These are phyloP conservation scores for Hymenochirus boettgeri DNA, from an alignment of 2,113 vertebrate species.

Conservation along the genomic window DNA sequence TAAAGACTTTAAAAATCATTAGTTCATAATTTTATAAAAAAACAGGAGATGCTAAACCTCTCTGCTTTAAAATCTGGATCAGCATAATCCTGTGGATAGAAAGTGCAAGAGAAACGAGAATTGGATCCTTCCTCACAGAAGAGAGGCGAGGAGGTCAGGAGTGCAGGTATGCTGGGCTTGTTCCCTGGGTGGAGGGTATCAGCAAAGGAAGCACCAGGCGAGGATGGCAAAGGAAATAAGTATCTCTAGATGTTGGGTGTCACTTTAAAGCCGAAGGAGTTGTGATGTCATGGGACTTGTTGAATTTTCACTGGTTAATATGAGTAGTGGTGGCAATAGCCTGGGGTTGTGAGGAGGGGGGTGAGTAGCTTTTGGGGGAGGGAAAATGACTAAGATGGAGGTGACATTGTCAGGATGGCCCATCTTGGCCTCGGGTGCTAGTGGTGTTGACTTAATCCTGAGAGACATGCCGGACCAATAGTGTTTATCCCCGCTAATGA, in stretches of 20 bases:
- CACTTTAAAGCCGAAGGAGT: conserved; percentile 42
- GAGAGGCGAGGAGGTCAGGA: conserved; percentile 11
- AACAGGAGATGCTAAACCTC: conserved; percentile 44
- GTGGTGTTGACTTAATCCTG: conserved; percentile 44
- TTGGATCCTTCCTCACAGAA: not conserved
- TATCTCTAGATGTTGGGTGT: conserved; percentile 28
- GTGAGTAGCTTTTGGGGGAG: conserved; percentile 16
- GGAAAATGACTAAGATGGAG: conserved; percentile 31
- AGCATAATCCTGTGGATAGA: conserved; percentile 43
- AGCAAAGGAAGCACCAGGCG: conserved; percentile 4
- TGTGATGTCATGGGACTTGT: conserved; percentile 46
- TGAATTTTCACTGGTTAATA: conserved; percentile 47
- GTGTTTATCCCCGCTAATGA: conserved; percentile 27
- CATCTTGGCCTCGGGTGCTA: conserved; percentile 38
- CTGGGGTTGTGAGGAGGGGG: not conserved
- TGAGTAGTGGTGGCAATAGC: conserved; percentile 22
- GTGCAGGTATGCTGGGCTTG: conserved; percentile 15
- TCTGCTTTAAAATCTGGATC: conserved; percentile 46
- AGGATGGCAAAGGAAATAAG: conserved; percentile 24
- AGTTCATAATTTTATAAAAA: conserved; percentile 51
- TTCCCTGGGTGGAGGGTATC: not conserved
- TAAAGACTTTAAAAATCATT: conserved; percentile 50
- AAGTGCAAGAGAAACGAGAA: conserved; percentile 48
- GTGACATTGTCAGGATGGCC: conserved; percentile 45
- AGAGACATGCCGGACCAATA: conserved; percentile 40